Conservation (phyloP, 2,797 vertebrate genomes). For the Moxostoma hubbsi region DNA sequence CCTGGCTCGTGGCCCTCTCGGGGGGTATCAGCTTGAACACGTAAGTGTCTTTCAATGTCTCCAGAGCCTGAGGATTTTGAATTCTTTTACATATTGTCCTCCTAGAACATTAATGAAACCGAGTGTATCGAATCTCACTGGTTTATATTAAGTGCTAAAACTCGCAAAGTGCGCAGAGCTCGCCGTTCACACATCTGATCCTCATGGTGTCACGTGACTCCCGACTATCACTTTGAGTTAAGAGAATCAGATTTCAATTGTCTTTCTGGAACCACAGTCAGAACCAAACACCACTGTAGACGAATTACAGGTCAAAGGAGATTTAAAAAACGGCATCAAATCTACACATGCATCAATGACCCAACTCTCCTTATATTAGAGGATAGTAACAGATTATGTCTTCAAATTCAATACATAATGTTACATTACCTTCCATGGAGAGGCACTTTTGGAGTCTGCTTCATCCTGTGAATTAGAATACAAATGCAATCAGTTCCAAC, state of each 20-base stretch:
- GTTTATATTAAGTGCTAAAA: too few relatives aligned
- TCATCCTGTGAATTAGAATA: conserved; percentile 84
- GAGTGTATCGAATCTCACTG: too few relatives aligned
- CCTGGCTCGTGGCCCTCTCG: too few relatives aligned
- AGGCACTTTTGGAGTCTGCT: conserved; percentile 89
- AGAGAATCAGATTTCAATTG: conserved; percentile 2
- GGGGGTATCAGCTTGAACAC: too few relatives aligned
- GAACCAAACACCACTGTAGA: conserved; percentile 25
- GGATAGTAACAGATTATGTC: neutral
- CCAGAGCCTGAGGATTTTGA: too few relatives aligned
- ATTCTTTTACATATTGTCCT: too few relatives aligned
- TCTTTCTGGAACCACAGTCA: conserved; percentile 38
- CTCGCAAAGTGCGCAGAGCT: too few relatives aligned
- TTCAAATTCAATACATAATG: neutral
- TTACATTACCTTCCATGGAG: conserved; percentile 94
- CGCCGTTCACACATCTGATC: too few relatives aligned
- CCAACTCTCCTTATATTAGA: conserved; percentile 2
- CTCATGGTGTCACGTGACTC: too few relatives aligned
- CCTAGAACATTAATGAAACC: too few relatives aligned
- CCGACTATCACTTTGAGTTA: conserved; percentile 4
- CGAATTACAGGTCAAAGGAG: neutral
- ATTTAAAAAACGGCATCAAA: neutral
- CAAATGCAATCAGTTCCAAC: conserved; percentile 11
- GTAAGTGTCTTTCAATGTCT: too few relatives aligned
- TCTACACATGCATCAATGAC: conserved; percentile 32